A percentile compares a stretch with the other conserved stretches of the same genome.
Conservation (phyloP, 2,888 invertebrate genomes). For the Erebia ligea region DNA sequence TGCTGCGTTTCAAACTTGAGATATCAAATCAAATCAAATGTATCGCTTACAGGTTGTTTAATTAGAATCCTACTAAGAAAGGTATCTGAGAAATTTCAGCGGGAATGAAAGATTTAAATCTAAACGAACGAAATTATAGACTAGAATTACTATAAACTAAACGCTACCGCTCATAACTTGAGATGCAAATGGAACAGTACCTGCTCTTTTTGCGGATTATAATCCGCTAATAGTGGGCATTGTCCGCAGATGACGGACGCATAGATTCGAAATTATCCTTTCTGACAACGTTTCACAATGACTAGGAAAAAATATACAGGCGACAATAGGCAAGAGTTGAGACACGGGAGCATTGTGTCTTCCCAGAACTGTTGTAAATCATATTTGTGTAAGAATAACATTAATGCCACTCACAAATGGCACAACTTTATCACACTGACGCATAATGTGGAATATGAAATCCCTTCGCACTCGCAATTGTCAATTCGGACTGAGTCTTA, state of each 20-base stretch:
- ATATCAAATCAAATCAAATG: no score
- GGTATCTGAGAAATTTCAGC: no score
- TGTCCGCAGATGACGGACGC: slow-evolving; percentile 73
- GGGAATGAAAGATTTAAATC: no score
- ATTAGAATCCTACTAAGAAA: no score
- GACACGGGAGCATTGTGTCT: slow-evolving; percentile 53
- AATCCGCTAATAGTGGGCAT: slow-evolving; percentile 81
- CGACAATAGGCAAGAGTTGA: slow-evolving; percentile 76
- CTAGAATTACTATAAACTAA: background rate
- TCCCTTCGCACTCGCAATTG: slow-evolving; percentile 57
- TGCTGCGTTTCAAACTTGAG: no score
- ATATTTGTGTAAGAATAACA: slow-evolving; percentile 66
- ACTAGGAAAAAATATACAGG: slow-evolving; percentile 45
- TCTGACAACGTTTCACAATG: slow-evolving; percentile 44
- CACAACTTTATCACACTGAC: slow-evolving; percentile 54
- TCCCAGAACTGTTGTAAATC: slow-evolving; percentile 67
- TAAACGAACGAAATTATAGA: no score
- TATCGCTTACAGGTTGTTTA: no score
- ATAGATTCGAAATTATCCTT: slow-evolving; percentile 58
- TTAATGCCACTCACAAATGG: slow-evolving; percentile 35
- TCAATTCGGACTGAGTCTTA: slow-evolving; percentile 50
- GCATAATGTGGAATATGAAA: slow-evolving; percentile 39
- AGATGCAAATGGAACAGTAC: slow-evolving; percentile 52
- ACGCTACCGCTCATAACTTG: slow-evolving; percentile 46
- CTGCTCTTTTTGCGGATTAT: slow-evolving; percentile 79